Evolutionary conservation across 2,797 vertebrate species (phyloP), one percentile per base, ranked within the genome.

Genomic region (Alcedo quadribrachys): DNA sequence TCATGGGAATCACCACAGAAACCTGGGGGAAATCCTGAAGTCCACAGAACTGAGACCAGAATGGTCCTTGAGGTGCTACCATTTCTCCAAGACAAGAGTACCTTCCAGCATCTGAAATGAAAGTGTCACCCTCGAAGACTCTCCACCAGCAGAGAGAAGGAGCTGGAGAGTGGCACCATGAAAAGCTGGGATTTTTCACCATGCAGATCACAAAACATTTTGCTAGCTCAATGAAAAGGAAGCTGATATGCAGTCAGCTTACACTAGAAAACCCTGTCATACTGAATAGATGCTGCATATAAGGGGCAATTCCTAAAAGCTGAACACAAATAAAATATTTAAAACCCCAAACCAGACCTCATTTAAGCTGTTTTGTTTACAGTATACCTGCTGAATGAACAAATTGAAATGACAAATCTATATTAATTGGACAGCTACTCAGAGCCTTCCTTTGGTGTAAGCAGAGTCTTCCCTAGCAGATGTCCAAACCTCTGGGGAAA

Each of bases 241-340:
- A 95, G 69, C 53, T 70, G 85, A 81, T 65, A 71, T 3, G 53
- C 51, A 87, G 88, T 88, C 89, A 89, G 57, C 14, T 61, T 91
- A 43, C 28, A 43, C 60, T 25, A 53, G 37, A 85, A 88, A 95
- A 46, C 32, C 46, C 37, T 46, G 66, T 76, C 73, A n/a, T 70
- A 74, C 3, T 50, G 79, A 93, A 75, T 87, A 96, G 92, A 90
- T 93, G 93, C 85, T 80, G 50, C 48, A 25, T 53, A 22, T 76
- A 85, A 90, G 81, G 87, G 63, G 51, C 57, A 91, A 92, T 85
- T 96, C 91, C 90, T 92, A 85, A 90, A 78, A 73, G 94, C 77
- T 84, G 84, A 77, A 79, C 50, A 70, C 77, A 95, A 93, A 94
- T 95, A 85, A 96, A 96, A 92, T 89, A 95, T 94, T 95, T 94